Evolutionary conservation across 2,888 invertebrate species (phyloP).

Genomic region (Polydrusus tereticollis): DNA sequence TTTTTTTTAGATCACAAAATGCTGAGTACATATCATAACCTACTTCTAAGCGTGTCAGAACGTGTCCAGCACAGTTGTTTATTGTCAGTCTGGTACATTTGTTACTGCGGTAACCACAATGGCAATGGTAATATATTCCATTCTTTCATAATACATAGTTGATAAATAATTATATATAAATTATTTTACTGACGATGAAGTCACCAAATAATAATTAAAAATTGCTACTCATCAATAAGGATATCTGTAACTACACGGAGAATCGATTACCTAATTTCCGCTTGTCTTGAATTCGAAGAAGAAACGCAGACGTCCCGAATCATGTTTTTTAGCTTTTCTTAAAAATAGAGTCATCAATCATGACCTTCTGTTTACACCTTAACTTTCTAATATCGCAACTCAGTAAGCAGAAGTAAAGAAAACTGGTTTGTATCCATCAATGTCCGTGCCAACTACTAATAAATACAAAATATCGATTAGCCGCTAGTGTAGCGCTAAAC

Average conservation of each 20-base stretch:
- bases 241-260: not conserved
- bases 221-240: not conserved
- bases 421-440: constrained; percentile 47
- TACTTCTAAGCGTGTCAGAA: too few species aligned
- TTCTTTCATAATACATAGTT: too few species aligned
- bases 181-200: not conserved
- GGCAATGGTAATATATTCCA: too few species aligned
- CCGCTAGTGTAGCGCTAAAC: constrained; percentile 27
- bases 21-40: too few species aligned
- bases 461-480: constrained; percentile 45
- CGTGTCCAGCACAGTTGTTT: too few species aligned
- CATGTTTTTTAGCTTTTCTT: constrained; percentile 24
- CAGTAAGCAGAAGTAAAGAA: constrained; percentile 38
- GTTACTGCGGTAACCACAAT: too few species aligned
- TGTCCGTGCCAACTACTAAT: constrained; percentile 47
- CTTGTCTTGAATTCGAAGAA: constrained; percentile 19
- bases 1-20: too few species aligned
- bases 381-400: constrained; percentile 43
- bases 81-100: too few species aligned
- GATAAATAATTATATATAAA: too few species aligned
- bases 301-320: constrained; percentile 15
- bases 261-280: constrained; percentile 1
- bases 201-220: not conserved
- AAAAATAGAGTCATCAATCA: constrained; percentile 46
- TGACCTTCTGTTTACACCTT: constrained; percentile 42